Conservation (phyloP, 1,140 invertebrate genomes). For the Zaprionus gabonicus region DNA sequence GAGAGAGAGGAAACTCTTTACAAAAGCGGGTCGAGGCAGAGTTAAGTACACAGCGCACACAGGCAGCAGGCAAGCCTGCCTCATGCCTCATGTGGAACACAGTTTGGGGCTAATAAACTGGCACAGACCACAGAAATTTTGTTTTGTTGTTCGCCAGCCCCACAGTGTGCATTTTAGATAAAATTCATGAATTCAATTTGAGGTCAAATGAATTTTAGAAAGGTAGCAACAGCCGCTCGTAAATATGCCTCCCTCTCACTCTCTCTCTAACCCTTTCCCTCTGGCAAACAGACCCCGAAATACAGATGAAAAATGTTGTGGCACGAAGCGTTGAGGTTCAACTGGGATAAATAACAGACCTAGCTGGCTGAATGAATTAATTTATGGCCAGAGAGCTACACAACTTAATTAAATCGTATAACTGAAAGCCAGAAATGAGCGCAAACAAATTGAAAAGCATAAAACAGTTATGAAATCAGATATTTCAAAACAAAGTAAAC, state of each 20-base stretch:
- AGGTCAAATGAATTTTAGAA: slow-evolving; percentile 45
- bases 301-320: slow-evolving; percentile 1
- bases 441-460: neutral
- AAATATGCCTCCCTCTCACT: neutral
- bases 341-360: neutral
- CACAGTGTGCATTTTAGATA: slow-evolving; percentile 61
- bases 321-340: neutral
- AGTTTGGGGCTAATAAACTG: slow-evolving; percentile 64
- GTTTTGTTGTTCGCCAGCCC: slow-evolving; percentile 7
- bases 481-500: too few species aligned
- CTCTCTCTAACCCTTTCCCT: neutral
- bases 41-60: slow-evolving; percentile 3
- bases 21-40: neutral
- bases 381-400: neutral
- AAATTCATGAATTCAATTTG: slow-evolving; percentile 59
- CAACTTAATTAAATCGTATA: neutral
- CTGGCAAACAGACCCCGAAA: too few species aligned
- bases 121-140: slow-evolving; percentile 16
- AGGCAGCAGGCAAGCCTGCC: neutral
- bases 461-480: neutral
- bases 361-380: neutral
- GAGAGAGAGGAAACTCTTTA: neutral
- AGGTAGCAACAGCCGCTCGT: slow-evolving; percentile 17
- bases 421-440: neutral
- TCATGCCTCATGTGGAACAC: slow-evolving; percentile 28